phyloP scores from a whole-genome alignment of 2,113 vertebrate species.

The Lucifuga dentata region DNA sequence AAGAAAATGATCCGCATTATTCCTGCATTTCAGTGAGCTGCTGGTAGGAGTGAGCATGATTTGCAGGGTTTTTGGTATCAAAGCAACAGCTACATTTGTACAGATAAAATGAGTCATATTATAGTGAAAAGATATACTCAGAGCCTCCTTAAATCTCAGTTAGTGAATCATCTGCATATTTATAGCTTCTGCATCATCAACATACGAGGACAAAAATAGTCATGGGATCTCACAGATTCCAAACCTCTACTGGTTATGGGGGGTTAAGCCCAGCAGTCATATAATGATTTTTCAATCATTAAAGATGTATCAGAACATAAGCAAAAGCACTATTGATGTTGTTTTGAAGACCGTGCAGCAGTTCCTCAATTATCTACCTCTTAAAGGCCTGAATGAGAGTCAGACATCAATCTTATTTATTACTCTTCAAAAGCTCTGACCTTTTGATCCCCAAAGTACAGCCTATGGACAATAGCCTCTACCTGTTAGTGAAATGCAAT shows the following conservation, averaged over 20 bases:
- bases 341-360: not conserved
- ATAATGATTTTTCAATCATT: too few species aligned
- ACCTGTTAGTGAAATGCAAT: constrained; percentile 61
- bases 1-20: constrained; percentile 10
- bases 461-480: constrained; percentile 43
- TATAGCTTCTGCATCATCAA: constrained; percentile 39
- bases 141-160: constrained; percentile 15
- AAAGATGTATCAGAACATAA: not conserved
- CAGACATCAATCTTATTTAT: constrained; percentile 57
- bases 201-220: constrained; percentile 29
- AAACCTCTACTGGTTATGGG: too few species aligned
- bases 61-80: not conserved
- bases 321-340: constrained; percentile 7
- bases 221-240: constrained; percentile 22
- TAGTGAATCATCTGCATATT: constrained; percentile 48
- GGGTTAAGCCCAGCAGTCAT: too few species aligned
- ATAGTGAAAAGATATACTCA: constrained; percentile 21
- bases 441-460: constrained; percentile 53
- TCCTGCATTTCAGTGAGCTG: constrained; percentile 22
- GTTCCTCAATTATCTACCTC: constrained; percentile 47
- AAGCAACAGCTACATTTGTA: constrained; percentile 8
- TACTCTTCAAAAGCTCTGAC: constrained; percentile 47
- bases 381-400: constrained; percentile 25
- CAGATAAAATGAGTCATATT: constrained; percentile 45
- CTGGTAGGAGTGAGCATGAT: constrained; percentile 44